phyloP scores from a whole-genome alignment of 2,888 invertebrate genomes.

The Ligdia adustata region DNA sequence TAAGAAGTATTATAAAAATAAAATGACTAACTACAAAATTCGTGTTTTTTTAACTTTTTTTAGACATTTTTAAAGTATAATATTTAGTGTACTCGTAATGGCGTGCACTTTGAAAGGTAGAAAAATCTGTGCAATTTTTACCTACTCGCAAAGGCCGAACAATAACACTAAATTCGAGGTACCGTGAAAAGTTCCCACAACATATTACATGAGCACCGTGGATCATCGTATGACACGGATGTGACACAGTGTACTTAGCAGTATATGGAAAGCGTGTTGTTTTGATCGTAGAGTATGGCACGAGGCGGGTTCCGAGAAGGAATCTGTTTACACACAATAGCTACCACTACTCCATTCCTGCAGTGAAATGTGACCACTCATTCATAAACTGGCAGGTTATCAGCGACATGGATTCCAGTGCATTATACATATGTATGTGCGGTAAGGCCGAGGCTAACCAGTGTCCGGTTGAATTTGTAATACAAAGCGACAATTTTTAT shows the following conservation, averaged over 20 bases:
- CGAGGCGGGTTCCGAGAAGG: constrained; percentile 46
- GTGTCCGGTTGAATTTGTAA: not conserved
- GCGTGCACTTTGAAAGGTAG: too few species aligned
- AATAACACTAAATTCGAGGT: too few species aligned
- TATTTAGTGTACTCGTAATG: too few species aligned
- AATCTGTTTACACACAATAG: constrained; percentile 48
- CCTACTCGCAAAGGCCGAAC: too few species aligned
- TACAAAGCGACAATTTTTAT: too few species aligned
- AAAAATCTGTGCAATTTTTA: too few species aligned
- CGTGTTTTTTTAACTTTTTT: too few species aligned
- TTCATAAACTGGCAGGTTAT: constrained; percentile 56
- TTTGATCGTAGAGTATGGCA: constrained; percentile 30
- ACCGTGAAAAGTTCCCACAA: constrained; percentile 1
- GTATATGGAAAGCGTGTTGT: constrained; percentile 27
- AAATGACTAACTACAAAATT: too few species aligned
- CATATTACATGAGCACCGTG: not conserved
- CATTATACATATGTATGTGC: not conserved
- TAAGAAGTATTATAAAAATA: too few species aligned
- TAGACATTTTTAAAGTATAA: too few species aligned
- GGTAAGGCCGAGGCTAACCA: not conserved
- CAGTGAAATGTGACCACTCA: constrained; percentile 61
- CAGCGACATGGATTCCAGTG: constrained; percentile 15
- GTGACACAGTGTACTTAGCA: too few species aligned
- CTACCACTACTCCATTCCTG: constrained; percentile 12
- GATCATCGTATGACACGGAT: constrained; percentile 15